Evolutionary conservation across 2,113 vertebrate species (phyloP), one percentile per base, ranked within the genome.

Genomic region (Pongo abelii): DNA sequence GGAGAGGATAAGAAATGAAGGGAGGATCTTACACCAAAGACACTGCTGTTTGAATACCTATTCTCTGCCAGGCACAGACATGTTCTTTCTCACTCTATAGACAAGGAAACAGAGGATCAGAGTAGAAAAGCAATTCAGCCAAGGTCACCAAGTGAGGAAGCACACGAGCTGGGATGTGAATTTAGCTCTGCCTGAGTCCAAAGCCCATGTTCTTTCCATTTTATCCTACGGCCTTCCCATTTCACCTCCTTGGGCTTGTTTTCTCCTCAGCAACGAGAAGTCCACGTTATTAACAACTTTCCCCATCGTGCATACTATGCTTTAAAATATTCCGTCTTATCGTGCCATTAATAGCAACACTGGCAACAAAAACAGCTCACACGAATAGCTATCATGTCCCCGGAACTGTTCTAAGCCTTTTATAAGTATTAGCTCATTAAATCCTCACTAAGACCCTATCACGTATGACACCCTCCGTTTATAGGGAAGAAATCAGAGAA

Each of bases 251-350:
- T 12, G 43, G 25, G 18, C 32, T 74, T 46, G 16, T 12, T 93
- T 77, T 72, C 61, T 81, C 4, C 22, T n/a, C 22, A 43, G 52
- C 27, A 67, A 50, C 17, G 22, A 90, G 80, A 40, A 0, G 46
- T 52, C n/a, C 17, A 11, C 2, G 5, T 50, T 40, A 27, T 9
- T 3, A 40, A 27, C 59, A 72, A 8, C 23, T 75, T 38, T 96
- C 18, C 8, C 30, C 32, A 40, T 27, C 27, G 40, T 10, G 2
- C 20, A 20, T 0, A 0, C 4, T 8, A 11, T 11, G 5, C 30
- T 35, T 84, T 57, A 30, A 55, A 52, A 69, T 17, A 67, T 27
- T 46, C 25, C 12, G 14, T 20, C 9, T 4, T n/a, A 40, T 74
- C 50, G 25, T 0, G n/a, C 81, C 20, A 52, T 46, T 8, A 32